phyloP scores from a whole-genome alignment of 37 sponge, comb jelly and placozoan species.

The Geodia barretti region DNA sequence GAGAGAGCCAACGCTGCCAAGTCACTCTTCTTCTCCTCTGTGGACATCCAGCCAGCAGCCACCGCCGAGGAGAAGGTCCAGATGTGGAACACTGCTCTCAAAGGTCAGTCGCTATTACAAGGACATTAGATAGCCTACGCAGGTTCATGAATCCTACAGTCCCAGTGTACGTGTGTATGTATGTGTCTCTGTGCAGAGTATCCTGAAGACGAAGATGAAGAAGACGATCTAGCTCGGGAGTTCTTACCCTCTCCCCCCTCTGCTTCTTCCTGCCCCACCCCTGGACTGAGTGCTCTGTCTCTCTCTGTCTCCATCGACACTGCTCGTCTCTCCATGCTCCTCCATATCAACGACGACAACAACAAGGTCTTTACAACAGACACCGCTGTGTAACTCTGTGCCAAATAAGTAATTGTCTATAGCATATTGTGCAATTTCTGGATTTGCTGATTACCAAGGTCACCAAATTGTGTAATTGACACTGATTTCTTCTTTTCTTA shows the following conservation, averaged over 20 bases:
- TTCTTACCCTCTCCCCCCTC: not conserved
- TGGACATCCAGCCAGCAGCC: slow-evolving; percentile 61
- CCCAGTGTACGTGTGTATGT: not conserved
- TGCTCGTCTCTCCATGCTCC: slow-evolving; percentile 38
- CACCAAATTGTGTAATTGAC: too few relatives aligned
- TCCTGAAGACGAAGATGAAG: slow-evolving; percentile 40
- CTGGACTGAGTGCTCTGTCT: slow-evolving; percentile 13
- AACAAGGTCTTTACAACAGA: too few relatives aligned
- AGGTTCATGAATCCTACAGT: not conserved
- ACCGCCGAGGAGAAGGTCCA: slow-evolving; percentile 46
- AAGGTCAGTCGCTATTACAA: slow-evolving; percentile 7
- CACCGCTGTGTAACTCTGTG: slow-evolving; percentile 34
- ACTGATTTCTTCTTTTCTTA: too few relatives aligned
- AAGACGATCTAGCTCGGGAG: slow-evolving; percentile 2
- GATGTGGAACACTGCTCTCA: slow-evolving; percentile 64
- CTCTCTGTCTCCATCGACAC: slow-evolving; percentile 35
- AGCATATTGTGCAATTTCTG: too few relatives aligned
- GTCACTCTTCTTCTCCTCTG: slow-evolving; percentile 51
- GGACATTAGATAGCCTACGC: not conserved
- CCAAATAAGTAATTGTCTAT: too few relatives aligned
- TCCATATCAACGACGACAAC: slow-evolving; percentile 14
- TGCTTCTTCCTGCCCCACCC: not conserved
- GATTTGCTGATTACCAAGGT: too few relatives aligned
- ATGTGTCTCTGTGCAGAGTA: slow-evolving; percentile 9
- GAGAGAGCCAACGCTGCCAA: slow-evolving; percentile 50